A percentile compares a stretch with the other conserved stretches of the same genome.
phyloP scores from a whole-genome alignment of 2,888 invertebrate species.

The Galerucella pusilla region DNA sequence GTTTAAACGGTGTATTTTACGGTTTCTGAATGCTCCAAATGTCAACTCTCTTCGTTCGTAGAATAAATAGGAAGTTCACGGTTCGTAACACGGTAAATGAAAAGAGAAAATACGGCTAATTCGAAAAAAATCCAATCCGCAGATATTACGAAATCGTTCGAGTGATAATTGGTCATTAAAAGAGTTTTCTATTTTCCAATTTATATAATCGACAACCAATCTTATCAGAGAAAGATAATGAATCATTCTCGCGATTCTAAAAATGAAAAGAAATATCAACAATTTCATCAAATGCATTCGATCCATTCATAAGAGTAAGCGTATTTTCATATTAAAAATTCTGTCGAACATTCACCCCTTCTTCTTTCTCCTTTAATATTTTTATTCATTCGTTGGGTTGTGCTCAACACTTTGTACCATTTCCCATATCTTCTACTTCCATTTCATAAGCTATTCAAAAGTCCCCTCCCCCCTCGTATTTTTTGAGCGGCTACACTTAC shows the following conservation, averaged over 20 bases:
- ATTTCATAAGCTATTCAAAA: too few species aligned
- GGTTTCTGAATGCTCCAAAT: not conserved
- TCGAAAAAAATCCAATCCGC: conserved; percentile 12
- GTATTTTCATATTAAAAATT: too few species aligned
- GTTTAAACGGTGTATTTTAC: not conserved
- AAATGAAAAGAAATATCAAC: conserved; percentile 12
- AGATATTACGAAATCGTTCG: conserved; percentile 20
- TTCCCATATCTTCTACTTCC: too few species aligned
- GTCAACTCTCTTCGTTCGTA: not conserved
- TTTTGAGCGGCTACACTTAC: too few species aligned
- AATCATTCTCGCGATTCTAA: conserved; percentile 1
- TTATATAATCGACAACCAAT: conserved; percentile 25
- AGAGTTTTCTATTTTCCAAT: conserved; percentile 30
- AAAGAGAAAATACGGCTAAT: not conserved
- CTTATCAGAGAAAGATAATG: conserved; percentile 27
- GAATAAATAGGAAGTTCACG: not conserved
- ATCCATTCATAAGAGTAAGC: too few species aligned
- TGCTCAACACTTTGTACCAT: too few species aligned
- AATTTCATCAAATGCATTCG: not conserved
- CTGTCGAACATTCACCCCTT: too few species aligned
- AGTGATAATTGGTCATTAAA: conserved; percentile 29
- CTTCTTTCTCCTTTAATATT: too few species aligned
- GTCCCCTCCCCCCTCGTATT: too few species aligned
- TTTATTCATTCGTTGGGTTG: too few species aligned
- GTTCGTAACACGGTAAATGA: not conserved